Evolutionary conservation across 2,888 invertebrate species (phyloP).

Genomic region (Eulithis testata): DNA sequence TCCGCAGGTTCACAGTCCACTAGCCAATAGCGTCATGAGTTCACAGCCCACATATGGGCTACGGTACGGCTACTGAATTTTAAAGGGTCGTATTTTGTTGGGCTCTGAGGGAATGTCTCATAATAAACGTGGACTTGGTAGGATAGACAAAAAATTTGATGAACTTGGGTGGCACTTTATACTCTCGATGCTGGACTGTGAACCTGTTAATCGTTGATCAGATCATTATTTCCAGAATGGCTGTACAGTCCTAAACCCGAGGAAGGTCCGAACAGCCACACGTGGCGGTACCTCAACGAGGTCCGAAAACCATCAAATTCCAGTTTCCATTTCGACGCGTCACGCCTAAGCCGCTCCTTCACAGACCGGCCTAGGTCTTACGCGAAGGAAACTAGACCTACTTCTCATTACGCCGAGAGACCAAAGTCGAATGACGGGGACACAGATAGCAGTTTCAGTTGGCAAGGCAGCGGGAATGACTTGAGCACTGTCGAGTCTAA

Average conservation of each 20-base stretch:
- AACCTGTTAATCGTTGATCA: not conserved
- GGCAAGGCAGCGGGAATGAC: conserved; percentile 68
- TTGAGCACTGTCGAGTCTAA: conserved; percentile 20
- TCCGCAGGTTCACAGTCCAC: too few relatives aligned
- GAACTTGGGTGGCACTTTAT: too few relatives aligned
- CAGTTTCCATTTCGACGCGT: conserved; percentile 71
- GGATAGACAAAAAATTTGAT: too few relatives aligned
- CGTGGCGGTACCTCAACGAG: conserved; percentile 76
- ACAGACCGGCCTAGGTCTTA: conserved; percentile 56
- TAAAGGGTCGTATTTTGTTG: too few relatives aligned
- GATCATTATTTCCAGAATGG: conserved; percentile 65
- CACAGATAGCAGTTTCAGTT: conserved; percentile 78
- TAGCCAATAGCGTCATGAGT: too few relatives aligned
- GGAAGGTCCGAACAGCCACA: conserved; percentile 70
- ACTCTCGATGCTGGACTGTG: too few relatives aligned
- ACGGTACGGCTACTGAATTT: too few relatives aligned
- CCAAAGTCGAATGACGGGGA: conserved; percentile 62
- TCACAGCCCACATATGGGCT: too few relatives aligned
- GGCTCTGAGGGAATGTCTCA: too few relatives aligned
- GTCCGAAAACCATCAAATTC: conserved; percentile 78
- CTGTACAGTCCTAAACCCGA: conserved; percentile 71
- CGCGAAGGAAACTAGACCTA: conserved; percentile 50
- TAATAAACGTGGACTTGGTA: too few relatives aligned
- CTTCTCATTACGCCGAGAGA: conserved; percentile 51
- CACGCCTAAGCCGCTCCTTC: conserved; percentile 61